Evolutionary conservation across 2,797 vertebrate genomes (phyloP).

Genomic region (Cygnus olor): DNA sequence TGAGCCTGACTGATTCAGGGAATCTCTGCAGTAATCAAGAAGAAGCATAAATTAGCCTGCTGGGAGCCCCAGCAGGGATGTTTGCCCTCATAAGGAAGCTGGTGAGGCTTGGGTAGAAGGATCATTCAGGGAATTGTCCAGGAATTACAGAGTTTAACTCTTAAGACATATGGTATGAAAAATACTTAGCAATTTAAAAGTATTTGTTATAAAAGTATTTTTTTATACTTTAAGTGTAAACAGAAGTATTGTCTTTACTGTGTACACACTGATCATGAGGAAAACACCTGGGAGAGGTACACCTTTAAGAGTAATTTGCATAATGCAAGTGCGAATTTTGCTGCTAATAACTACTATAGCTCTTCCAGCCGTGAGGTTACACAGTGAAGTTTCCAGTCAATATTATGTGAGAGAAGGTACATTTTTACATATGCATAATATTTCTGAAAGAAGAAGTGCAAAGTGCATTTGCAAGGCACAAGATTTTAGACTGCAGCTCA

Average conservation of each 20-base stretch:
- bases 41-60: neutral
- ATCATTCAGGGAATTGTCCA: neutral
- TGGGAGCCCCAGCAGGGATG: neutral
- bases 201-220: neutral
- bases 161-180: neutral
- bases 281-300: neutral
- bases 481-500: neutral
- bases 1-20: no score
- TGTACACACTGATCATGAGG: neutral
- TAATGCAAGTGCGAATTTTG: neutral
- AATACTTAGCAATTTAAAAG: neutral
- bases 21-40: neutral
- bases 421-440: neutral
- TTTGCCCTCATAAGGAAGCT: neutral
- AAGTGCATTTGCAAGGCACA: neutral
- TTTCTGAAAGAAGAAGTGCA: neutral
- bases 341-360: neutral
- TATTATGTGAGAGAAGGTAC: neutral
- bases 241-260: neutral
- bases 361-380: neutral
- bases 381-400: neutral
- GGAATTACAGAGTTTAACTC: neutral
- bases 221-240: neutral
- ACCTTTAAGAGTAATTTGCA: neutral
- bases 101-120: neutral